Evolutionary conservation across 2,888 invertebrate species (phyloP), one percentile per base, ranked within the genome.

Genomic region (Nemoura dubitans): DNA sequence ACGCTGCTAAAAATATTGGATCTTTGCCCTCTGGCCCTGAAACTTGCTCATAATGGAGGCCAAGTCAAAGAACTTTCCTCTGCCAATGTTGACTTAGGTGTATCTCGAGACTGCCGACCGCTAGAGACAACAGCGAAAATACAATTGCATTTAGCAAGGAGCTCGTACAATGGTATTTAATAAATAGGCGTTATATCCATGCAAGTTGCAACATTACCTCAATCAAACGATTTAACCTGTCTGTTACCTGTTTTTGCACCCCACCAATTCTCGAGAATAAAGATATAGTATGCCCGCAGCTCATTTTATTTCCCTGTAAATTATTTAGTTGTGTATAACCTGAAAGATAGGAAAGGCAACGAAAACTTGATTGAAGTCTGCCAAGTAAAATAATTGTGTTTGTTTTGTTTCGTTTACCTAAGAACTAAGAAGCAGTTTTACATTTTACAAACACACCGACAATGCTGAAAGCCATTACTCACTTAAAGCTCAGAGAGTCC

Each of bases 1-100:
- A n/a, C n/a, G n/a, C 16, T 21, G 59, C 21, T 59, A 59, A 59
- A 59, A 21, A 59, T 59, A 59, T 59, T 59, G 21, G 59, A 59
- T 59, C 59, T 59, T 59, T 59, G 59, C 59, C 59, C 59, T 59
- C 59, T 59, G 59, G 59, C 21, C 59, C 59, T 59, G 59, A 59
- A 59, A 59, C 59, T 59, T 59, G 59, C 21, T 59, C 59, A 59
- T 59, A 59, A 59, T 59, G 59, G 59, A 59, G 59, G 59, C 59
- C 59, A 59, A 59, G 59, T 59, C 59, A 59, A 59, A 59, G 59
- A 59, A 59, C 59, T 59, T 59, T 59, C 59, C 59, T 59, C 59
- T 59, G 59, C 3, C 59, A 59, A 59, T 59, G 59, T 59, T 59
- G 59, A 59, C 59, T 59, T 59, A 59, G 59, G 59, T 59, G 14